Conservation (phyloP, 2,888 invertebrate genomes). For the Scaptomyza cyrtandrae region DNA sequence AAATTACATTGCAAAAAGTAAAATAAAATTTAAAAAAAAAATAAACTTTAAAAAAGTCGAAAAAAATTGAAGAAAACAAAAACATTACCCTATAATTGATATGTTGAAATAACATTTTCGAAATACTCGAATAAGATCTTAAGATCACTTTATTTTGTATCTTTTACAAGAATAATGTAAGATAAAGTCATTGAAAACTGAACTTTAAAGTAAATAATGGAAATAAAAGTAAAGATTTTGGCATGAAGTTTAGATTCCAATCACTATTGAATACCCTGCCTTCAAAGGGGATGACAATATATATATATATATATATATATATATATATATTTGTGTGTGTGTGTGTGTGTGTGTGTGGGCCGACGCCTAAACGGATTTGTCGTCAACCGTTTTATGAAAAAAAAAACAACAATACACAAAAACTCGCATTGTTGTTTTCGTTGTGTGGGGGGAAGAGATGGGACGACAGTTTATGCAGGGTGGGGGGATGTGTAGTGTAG, state of each 20-base stretch:
- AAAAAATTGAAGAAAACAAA: background rate
- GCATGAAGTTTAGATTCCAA: too few species aligned
- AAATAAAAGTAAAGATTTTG: too few species aligned
- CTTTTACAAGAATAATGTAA: too few species aligned
- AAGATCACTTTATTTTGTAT: too few species aligned
- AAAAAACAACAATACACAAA: slow-evolving; percentile 4
- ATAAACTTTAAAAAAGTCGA: background rate
- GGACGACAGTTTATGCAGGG: too few species aligned
- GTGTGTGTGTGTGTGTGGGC: slow-evolving; percentile 24
- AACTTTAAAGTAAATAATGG: too few species aligned
- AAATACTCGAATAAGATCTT: background rate
- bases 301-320: too few species aligned
- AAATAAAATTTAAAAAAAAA: slow-evolving; percentile 12
- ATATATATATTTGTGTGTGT: background rate
- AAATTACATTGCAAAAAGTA: slow-evolving; percentile 66
- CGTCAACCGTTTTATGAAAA: slow-evolving; percentile 21
- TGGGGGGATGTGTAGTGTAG: background rate
- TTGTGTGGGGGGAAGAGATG: slow-evolving; percentile 12
- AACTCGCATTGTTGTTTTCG: slow-evolving; percentile 42
- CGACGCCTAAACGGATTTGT: slow-evolving; percentile 58
- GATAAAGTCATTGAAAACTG: too few species aligned
- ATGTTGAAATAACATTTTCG: background rate
- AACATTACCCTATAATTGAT: too few species aligned
- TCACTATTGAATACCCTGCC: too few species aligned
- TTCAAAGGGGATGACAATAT: background rate